A percentile compares a stretch with the other conserved stretches of the same genome.
These are phyloP conservation scores for Amiota minor DNA, from an alignment of 2,888 invertebrate species.

Conservation along the genomic window DNA sequence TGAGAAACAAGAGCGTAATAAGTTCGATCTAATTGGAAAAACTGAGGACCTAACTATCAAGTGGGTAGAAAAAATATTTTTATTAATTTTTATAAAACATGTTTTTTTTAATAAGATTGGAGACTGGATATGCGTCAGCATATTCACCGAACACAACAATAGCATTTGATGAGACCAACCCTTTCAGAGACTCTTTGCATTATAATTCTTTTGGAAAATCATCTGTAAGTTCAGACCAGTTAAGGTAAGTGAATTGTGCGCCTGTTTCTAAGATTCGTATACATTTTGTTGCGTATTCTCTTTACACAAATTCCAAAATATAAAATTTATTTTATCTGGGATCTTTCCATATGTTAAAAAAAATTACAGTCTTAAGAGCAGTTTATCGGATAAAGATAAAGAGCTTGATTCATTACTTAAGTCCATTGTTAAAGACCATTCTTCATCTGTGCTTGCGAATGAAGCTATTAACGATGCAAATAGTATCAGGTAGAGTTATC, in stretches of 20 bases:
- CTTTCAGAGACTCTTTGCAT: slow-evolving; percentile 71
- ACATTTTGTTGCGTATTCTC: slow-evolving; percentile 33
- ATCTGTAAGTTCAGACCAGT: slow-evolving; percentile 72
- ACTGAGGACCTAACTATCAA: slow-evolving; percentile 73
- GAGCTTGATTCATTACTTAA: slow-evolving; percentile 85
- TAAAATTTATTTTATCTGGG: slow-evolving; percentile 31
- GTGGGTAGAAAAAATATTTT: slow-evolving; percentile 49
- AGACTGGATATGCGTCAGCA: slow-evolving; percentile 63
- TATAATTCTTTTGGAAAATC: slow-evolving; percentile 74
- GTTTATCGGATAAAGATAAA: slow-evolving; percentile 76
- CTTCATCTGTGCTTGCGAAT: slow-evolving; percentile 76
- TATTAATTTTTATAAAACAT: neutral
- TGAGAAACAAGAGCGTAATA: slow-evolving; percentile 72
- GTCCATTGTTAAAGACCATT: slow-evolving; percentile 82
- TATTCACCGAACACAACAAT: slow-evolving; percentile 70
- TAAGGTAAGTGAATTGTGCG: slow-evolving; percentile 63
- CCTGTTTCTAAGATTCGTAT: slow-evolving; percentile 23
- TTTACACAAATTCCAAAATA: slow-evolving; percentile 7
- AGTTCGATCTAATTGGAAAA: slow-evolving; percentile 74
- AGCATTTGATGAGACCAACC: slow-evolving; percentile 74
- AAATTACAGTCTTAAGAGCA: slow-evolving; percentile 74
- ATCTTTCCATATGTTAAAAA: slow-evolving; percentile 47
- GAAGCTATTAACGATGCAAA: slow-evolving; percentile 77
- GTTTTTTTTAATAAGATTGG: slow-evolving; percentile 58
- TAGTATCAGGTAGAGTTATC: slow-evolving; percentile 74